These are phyloP conservation scores for Rhodeus uyekii DNA, from an alignment of 2,797 vertebrate species.

Conservation along the genomic window DNA sequence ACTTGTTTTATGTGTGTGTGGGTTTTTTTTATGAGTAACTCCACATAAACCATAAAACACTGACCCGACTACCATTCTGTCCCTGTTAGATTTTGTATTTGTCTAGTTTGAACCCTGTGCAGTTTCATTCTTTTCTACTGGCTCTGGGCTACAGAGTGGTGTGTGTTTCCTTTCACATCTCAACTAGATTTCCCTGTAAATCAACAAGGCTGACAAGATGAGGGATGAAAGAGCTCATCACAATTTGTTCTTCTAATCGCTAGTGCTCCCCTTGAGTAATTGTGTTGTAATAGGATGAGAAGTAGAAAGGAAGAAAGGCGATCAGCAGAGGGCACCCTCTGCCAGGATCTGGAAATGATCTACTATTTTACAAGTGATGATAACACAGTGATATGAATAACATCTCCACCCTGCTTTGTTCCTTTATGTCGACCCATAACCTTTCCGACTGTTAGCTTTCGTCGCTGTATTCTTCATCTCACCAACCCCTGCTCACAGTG, in stretches of 20 bases:
- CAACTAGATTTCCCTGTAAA: background rate
- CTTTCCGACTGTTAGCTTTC: conserved; percentile 14
- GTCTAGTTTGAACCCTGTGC: background rate
- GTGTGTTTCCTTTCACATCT: conserved; percentile 31
- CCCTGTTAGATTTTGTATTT: conserved; percentile 1
- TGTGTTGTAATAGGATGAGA: background rate
- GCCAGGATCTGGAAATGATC: background rate
- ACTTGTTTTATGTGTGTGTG: background rate
- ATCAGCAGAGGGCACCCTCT: conserved; percentile 43
- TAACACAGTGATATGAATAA: conserved; percentile 21
- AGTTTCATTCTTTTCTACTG: conserved; percentile 3
- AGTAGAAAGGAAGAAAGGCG: background rate
- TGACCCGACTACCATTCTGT: conserved; percentile 13
- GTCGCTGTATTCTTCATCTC: conserved; percentile 6
- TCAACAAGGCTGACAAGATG: background rate
- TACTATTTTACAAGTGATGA: background rate
- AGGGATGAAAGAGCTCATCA: background rate
- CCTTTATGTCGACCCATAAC: conserved; percentile 1
- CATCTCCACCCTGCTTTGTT: conserved; percentile 25
- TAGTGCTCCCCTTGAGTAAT: background rate
- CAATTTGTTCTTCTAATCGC: background rate
- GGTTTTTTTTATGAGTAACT: background rate
- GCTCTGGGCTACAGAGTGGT: conserved; percentile 36
- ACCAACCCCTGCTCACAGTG: conserved; percentile 32
- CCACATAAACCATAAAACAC: background rate